Percentiles rank a stretch among this genome's conserved stretches.
phyloP scores from a whole-genome alignment of 2,888 invertebrate species.

The Thumatha senex region DNA sequence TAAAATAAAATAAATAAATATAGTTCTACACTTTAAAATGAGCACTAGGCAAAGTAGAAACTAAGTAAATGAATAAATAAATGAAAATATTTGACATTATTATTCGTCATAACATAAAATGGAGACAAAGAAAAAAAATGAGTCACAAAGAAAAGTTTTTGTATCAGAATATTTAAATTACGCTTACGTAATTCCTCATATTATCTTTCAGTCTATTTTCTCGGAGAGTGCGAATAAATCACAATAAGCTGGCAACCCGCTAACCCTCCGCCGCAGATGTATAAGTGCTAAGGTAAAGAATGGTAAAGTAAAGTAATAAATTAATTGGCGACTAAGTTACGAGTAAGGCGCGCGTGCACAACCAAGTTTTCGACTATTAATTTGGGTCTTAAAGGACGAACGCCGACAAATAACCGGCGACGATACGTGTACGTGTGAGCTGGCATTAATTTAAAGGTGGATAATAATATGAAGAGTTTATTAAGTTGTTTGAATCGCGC shows the following conservation, averaged over 20 bases:
- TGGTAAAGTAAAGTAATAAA: slow-evolving; percentile 80
- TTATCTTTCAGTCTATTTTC: slow-evolving; percentile 22
- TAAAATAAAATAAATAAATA: too few species aligned
- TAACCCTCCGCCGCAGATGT: slow-evolving; percentile 47
- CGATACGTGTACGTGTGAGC: slow-evolving; percentile 48
- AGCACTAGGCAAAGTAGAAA: too few species aligned
- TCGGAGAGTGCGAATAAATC: slow-evolving; percentile 36
- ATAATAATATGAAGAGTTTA: background rate
- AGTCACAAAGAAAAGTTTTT: background rate
- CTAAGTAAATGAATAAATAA: too few species aligned
- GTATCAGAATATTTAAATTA: slow-evolving; percentile 1
- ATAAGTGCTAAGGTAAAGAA: slow-evolving; percentile 78
- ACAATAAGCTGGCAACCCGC: slow-evolving; percentile 49
- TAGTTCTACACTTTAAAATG: too few species aligned
- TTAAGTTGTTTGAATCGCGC: too few species aligned
- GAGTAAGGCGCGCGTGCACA: slow-evolving; percentile 61
- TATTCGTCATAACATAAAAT: too few species aligned
- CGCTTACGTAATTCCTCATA: slow-evolving; percentile 1
- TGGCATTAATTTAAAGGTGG: slow-evolving; percentile 27
- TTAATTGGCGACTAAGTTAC: slow-evolving; percentile 79
- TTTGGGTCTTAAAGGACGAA: slow-evolving; percentile 71
- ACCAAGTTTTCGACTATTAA: slow-evolving; percentile 80
- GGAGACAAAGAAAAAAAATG: too few species aligned
- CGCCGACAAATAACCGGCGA: slow-evolving; percentile 63
- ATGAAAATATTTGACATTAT: too few species aligned